A percentile compares a stretch with the other conserved stretches of the same genome.
phyloP scores from a whole-genome alignment of 1,140 invertebrate species.

The Dendrolimus punctatus region DNA sequence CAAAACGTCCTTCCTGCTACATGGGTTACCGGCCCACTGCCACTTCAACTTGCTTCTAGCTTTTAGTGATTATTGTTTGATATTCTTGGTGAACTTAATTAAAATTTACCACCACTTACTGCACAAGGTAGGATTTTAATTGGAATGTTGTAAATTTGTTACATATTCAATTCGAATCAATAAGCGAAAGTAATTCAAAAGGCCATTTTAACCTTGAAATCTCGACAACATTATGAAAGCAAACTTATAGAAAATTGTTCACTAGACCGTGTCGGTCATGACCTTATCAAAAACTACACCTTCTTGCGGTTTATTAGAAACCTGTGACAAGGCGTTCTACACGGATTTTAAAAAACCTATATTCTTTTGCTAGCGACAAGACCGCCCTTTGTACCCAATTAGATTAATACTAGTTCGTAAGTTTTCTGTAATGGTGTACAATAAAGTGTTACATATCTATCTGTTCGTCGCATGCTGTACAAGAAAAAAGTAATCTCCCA shows the following conservation, averaged over 20 bases:
- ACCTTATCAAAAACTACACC: constrained; percentile 39
- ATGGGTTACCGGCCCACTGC: too few relatives aligned
- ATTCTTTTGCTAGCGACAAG: background rate
- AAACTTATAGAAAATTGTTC: constrained; percentile 54
- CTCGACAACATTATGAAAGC: constrained; percentile 41
- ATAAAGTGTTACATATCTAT: too few relatives aligned
- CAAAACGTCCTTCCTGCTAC: too few relatives aligned
- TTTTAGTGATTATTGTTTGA: too few relatives aligned
- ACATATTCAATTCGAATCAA: background rate
- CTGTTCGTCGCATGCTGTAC: too few relatives aligned
- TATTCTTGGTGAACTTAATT: too few relatives aligned
- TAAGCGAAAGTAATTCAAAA: constrained; percentile 20
- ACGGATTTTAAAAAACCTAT: too few relatives aligned
- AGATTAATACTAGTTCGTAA: background rate
- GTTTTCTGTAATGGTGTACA: too few relatives aligned
- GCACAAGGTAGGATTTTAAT: background rate
- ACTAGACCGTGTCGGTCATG: constrained; percentile 54
- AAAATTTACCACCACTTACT: too few relatives aligned
- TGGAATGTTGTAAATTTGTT: constrained; percentile 1
- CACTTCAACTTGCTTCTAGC: too few relatives aligned
- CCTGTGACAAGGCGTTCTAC: too few relatives aligned
- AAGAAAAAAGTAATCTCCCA: too few relatives aligned
- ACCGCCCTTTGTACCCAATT: background rate
- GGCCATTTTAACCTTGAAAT: constrained; percentile 40
- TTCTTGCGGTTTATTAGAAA: background rate